phyloP scores from a whole-genome alignment of 1,140 invertebrate species.

The Drosophila arawakana region DNA sequence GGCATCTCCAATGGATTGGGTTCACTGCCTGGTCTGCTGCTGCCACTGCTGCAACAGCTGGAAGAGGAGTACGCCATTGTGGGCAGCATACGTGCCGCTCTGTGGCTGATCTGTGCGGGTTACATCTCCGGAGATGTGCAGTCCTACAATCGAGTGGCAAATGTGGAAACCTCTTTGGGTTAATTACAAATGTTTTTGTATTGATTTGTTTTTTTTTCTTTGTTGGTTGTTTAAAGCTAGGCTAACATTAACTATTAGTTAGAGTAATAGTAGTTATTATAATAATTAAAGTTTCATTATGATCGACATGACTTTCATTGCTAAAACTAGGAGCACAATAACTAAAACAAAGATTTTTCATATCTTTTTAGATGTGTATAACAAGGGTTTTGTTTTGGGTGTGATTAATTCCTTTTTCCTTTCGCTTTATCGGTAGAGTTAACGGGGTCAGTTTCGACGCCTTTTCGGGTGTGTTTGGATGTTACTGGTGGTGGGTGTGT shows the following conservation, averaged over 20 bases:
- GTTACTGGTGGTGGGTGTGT: too few relatives aligned
- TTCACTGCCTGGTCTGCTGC: conserved; percentile 41
- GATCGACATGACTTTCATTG: conserved; percentile 21
- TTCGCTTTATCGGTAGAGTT: conserved; percentile 1
- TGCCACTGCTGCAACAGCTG: conserved; percentile 52
- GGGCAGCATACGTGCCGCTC: conserved; percentile 43
- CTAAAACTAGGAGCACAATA: conserved; percentile 60
- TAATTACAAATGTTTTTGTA: conserved; percentile 30
- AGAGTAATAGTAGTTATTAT: conserved; percentile 22
- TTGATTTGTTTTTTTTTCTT: neutral
- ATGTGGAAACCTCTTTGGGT: neutral
- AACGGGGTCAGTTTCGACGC: conserved; percentile 18
- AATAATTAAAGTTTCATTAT: conserved; percentile 24
- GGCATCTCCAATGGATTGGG: conserved; percentile 89
- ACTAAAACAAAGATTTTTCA: conserved; percentile 44
- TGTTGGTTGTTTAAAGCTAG: conserved; percentile 23
- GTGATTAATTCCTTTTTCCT: neutral
- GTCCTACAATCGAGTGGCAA: conserved; percentile 44
- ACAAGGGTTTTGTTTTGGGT: conserved; percentile 8
- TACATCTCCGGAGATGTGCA: conserved; percentile 70
- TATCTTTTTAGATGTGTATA: conserved; percentile 27
- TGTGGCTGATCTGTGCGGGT: conserved; percentile 58
- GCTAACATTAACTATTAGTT: conserved; percentile 32
- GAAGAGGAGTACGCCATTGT: conserved; percentile 51
- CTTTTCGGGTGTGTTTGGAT: too few relatives aligned